Base-by-base conservation (phyloP, 2,888 invertebrate genomes). In the Spilarctia lutea region DNA sequence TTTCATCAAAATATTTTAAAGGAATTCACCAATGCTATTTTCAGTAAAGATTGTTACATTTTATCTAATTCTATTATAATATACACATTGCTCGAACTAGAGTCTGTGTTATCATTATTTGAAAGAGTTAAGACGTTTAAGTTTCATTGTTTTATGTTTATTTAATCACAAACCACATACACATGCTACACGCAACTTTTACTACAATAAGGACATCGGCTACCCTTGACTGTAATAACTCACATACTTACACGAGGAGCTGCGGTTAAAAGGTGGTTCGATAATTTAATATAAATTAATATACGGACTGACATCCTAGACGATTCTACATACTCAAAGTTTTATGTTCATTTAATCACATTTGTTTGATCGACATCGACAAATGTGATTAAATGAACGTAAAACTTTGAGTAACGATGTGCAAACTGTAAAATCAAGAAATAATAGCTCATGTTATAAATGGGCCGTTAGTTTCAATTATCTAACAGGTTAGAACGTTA, bases 401-500 rank as follows among this genome's bases (percentile, higher is more conserved):
- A 1, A 33, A 68, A 68, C 48, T 20, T 68, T 81, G 79, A 81
- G 78, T 76, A 81, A 74, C 79, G 18, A 10, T 33, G 65, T 24
- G 3, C n/a, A 39, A n/a, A 71, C 35, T 56, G 56, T 70, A 24
- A 35, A 79, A 81, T 79, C 77, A 73, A 77, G 78, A 79, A 74
- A n/a, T 74, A 77, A 70, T 71, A 35, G 63, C 63, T 30, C 65
- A 68, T 52, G 11, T 42, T 82, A 74, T 79, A 77, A 81, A 73
- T 63, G 16, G 70, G 66, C 74, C 76, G 75, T 81, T 82, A 78
- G 35, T 82, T 81, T 63, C 74, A 79, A 81, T 82, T 81, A 82
- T 75, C 74, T 66, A 79, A 80, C 74, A 79, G 78, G 75, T 81
- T 67, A 71, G 35, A 75, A 82, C 79, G 76, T 82, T 79, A 52